Conservation (phyloP, 2,113 vertebrate species). For the Gobius niger region DNA sequence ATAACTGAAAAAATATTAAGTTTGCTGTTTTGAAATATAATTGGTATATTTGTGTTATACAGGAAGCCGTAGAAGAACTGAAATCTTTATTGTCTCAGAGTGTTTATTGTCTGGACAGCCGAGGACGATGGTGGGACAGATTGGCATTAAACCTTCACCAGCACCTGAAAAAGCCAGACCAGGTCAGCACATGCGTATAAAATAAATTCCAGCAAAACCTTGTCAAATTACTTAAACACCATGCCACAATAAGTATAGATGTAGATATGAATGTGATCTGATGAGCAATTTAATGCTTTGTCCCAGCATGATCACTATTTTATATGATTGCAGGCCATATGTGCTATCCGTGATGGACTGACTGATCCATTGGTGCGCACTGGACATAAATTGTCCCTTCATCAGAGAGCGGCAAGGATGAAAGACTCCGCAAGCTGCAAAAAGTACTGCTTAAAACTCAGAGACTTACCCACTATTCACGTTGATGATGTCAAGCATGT, state of each 20-base stretch:
- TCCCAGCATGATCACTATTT: too few relatives aligned
- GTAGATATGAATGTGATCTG: too few relatives aligned
- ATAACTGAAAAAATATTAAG: not conserved
- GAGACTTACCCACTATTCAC: slow-evolving; percentile 76
- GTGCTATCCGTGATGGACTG: slow-evolving; percentile 82
- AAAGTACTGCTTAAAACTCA: slow-evolving; percentile 73
- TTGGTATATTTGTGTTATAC: slow-evolving; percentile 3
- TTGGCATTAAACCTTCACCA: slow-evolving; percentile 93
- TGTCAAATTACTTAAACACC: too few relatives aligned
- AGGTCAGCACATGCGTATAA: slow-evolving; percentile 66
- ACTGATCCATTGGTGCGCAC: slow-evolving; percentile 84
- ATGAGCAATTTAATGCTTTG: too few relatives aligned
- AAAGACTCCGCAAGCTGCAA: slow-evolving; percentile 81
- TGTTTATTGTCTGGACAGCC: slow-evolving; percentile 86
- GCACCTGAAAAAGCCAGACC: slow-evolving; percentile 84
- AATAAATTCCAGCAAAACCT: too few relatives aligned
- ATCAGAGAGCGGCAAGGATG: slow-evolving; percentile 87
- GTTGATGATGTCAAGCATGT: slow-evolving; percentile 88
- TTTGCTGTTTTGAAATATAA: not conserved
- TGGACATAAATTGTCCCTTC: slow-evolving; percentile 86
- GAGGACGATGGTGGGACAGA: slow-evolving; percentile 96
- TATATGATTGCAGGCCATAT: slow-evolving; percentile 75
- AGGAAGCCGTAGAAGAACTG: slow-evolving; percentile 88
- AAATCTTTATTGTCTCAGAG: slow-evolving; percentile 82
- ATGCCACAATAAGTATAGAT: too few relatives aligned